These are phyloP conservation scores for Eretmocerus hayati DNA, from an alignment of 2,888 invertebrate species.

Conservation along the genomic window DNA sequence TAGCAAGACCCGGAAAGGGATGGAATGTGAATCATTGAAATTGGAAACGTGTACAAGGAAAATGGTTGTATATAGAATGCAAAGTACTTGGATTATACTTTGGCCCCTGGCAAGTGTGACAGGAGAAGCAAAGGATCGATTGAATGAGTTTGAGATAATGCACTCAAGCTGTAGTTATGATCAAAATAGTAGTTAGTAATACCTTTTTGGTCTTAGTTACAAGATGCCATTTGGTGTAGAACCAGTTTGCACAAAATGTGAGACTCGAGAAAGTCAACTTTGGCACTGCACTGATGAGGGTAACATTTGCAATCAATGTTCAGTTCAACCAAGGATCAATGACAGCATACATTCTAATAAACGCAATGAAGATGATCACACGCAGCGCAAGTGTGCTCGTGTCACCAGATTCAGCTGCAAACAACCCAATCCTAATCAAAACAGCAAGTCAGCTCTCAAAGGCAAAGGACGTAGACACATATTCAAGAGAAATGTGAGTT, in stretches of 20 bases:
- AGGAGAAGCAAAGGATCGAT: too few relatives aligned
- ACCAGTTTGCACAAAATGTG: slow-evolving; percentile 66
- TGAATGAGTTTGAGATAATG: too few relatives aligned
- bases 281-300: slow-evolving; percentile 73
- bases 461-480: slow-evolving; percentile 71
- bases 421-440: slow-evolving; percentile 36
- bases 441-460: slow-evolving; percentile 52
- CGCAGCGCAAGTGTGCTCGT: slow-evolving; percentile 35
- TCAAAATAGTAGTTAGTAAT: too few relatives aligned
- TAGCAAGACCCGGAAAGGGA: too few relatives aligned
- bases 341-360: slow-evolving; percentile 10
- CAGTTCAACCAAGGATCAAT: slow-evolving; percentile 50
- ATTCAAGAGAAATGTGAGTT: slow-evolving; percentile 68
- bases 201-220: too few relatives aligned
- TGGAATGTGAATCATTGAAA: too few relatives aligned
- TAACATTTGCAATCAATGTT: slow-evolving; percentile 71
- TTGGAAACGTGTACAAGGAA: too few relatives aligned
- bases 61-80: too few relatives aligned
- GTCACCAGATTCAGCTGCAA: slow-evolving; percentile 56
- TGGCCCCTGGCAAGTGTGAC: too few relatives aligned
- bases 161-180: too few relatives aligned
- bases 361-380: slow-evolving; percentile 34
- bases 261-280: slow-evolving; percentile 60
- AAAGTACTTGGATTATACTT: too few relatives aligned
- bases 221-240: slow-evolving; percentile 51